Evolutionary conservation across 2,113 vertebrate genomes (phyloP).

Genomic region (Pelusios castaneus): DNA sequence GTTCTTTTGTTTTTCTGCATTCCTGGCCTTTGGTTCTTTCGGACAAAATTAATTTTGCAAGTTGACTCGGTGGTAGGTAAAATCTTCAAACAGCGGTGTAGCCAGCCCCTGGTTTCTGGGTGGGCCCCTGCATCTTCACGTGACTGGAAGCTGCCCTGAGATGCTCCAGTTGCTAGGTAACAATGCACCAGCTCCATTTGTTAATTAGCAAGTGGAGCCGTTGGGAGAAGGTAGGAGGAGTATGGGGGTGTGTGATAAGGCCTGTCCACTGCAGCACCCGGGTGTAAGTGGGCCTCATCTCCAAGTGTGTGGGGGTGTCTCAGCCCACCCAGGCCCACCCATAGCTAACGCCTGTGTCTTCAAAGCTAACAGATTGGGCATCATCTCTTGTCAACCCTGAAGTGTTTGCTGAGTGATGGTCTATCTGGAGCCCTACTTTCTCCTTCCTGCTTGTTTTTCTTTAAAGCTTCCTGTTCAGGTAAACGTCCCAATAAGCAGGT

Average conservation of each 20-base stretch:
- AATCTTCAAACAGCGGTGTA: background rate
- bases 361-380: background rate
- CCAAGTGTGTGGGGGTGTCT: no score
- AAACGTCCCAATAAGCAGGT: background rate
- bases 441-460: background rate
- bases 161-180: no score
- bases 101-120: no score
- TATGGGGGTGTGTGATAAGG: no score
- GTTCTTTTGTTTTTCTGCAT: background rate
- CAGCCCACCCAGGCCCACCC: no score
- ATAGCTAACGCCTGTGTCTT: background rate
- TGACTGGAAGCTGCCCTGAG: no score
- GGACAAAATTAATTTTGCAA: background rate
- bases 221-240: no score
- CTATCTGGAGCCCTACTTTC: background rate
- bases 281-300: no score
- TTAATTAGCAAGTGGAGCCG: no score
- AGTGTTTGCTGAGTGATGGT: background rate
- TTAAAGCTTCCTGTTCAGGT: background rate
- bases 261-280: no score
- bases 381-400: background rate
- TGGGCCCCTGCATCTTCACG: no score
- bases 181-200: no score
- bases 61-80: background rate
- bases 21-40: background rate